Evolutionary conservation across 1,140 invertebrate genomes (phyloP), one percentile per base, ranked within the genome.

Genomic region (Pogonognathellus flavescens): DNA sequence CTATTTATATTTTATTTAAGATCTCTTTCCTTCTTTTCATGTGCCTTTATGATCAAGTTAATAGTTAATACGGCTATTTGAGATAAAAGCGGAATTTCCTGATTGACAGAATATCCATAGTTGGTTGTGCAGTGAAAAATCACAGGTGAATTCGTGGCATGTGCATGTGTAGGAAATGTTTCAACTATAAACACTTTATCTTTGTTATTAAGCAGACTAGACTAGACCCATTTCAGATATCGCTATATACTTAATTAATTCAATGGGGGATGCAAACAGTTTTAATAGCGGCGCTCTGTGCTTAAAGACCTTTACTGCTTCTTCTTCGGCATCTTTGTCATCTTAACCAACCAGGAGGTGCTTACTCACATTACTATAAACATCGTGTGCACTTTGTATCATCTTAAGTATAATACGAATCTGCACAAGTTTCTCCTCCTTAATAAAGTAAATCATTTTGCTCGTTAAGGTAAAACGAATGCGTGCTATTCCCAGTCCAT

Each of bases 31-130:
- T 66, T 66, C 60, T 31, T 10, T 20, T 60, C n/a, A 8, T 70
- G 14, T 70, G 25, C 49, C 49, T n/a, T 76, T 49, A 31, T 76
- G 16, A 8, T 14, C 9, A 18, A 14, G 53, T 57, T 76, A 66
- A 66, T 31, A 66, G 59, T 49, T 76, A 76, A 76, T 76, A 76
- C 41, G 14, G 70, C 18, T n/a, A 76, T 76, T 76, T 76, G 41
- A 76, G 70, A 76, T 76, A 76, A 31, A 50, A 18, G 41, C 41
- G 14, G 16, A 16, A 76, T 76, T 76, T 76, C 70, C 70, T 76
- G 41, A 76, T 76, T 76, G 70, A 49, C 16, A 76, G 31, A 76
- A 76, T 76, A 76, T 16, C 16, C 25, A 76, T 41, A 25, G 16
- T 16, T 72, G 66, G 16, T 72, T 22, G 41, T 41, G 31, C 25